Percentiles rank a stretch among this genome's conserved stretches.
phyloP scores from a whole-genome alignment of 2,888 invertebrate genomes.

The Acronicta psi region DNA sequence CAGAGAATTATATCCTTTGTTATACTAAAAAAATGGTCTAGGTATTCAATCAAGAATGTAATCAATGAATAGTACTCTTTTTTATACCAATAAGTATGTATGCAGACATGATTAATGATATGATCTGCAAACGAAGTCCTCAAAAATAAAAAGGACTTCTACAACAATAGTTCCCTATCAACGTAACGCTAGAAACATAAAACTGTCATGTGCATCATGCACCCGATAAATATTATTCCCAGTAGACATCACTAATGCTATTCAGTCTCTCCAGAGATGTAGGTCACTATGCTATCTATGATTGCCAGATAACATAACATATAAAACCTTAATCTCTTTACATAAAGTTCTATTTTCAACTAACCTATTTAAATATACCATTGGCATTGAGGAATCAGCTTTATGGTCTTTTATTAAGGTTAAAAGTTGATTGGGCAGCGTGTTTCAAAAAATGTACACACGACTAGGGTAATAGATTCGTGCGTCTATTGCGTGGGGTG shows the following conservation, averaged over 20 bases:
- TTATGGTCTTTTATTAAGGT: constrained; percentile 24
- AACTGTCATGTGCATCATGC: constrained; percentile 88
- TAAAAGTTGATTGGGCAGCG: constrained; percentile 5
- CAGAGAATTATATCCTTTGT: too few relatives aligned
- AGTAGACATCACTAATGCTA: constrained; percentile 78
- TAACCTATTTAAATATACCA: constrained; percentile 25
- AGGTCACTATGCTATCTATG: constrained; percentile 83
- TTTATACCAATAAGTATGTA: neutral
- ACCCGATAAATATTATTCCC: constrained; percentile 88
- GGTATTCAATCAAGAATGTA: constrained; percentile 16
- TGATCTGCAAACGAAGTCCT: constrained; percentile 46
- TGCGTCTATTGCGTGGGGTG: constrained; percentile 77
- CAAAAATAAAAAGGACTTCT: constrained; percentile 70
- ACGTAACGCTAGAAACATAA: constrained; percentile 85
- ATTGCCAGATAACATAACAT: constrained; percentile 56
- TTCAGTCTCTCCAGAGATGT: constrained; percentile 85
- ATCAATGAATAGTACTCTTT: constrained; percentile 7
- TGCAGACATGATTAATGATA: constrained; percentile 52
- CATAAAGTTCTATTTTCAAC: constrained; percentile 66
- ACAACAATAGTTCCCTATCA: constrained; percentile 72
- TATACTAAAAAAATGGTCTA: too few relatives aligned
- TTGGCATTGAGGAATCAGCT: constrained; percentile 39
- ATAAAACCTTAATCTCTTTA: constrained; percentile 56
- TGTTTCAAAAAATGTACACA: constrained; percentile 37
- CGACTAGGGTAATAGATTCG: constrained; percentile 59